Percentiles rank a stretch among this genome's conserved stretches.
Evolutionary conservation across 2,797 vertebrate genomes (phyloP).

Genomic region (Esox masquinongy): DNA sequence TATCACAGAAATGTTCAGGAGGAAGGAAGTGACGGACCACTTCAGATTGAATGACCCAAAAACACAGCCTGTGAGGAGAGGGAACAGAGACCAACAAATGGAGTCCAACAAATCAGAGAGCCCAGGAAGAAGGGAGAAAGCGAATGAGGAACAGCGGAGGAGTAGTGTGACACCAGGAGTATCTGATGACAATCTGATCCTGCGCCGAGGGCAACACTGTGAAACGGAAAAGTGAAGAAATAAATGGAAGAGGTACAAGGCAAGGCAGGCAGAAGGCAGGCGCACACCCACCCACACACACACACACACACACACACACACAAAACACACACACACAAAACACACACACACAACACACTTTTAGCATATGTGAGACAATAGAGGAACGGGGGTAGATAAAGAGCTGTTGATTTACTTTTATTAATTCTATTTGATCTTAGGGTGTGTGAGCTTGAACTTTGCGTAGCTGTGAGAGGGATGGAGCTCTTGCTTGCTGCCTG

Average conservation of each 20-base stretch:
- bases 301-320: background rate
- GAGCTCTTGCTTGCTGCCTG: background rate
- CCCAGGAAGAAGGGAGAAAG: background rate
- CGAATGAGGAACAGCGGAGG: background rate
- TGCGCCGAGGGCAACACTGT: background rate
- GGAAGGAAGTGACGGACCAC: background rate
- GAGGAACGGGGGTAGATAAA: background rate
- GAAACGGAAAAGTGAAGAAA: background rate
- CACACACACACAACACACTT: background rate
- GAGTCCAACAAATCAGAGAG: background rate
- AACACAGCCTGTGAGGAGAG: background rate
- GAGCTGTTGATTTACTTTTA: background rate
- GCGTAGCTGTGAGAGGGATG: background rate
- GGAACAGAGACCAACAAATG: background rate
- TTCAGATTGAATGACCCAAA: background rate
- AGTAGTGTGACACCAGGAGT: background rate
- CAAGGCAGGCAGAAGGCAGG: background rate
- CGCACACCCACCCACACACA: background rate
- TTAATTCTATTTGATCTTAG: slow-evolving; percentile 2
- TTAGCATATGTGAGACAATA: background rate
- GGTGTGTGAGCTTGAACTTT: background rate
- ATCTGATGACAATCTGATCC: background rate
- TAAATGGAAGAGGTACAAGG: background rate
- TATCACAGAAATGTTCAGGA: background rate
- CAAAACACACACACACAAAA: no score